phyloP scores from a whole-genome alignment of 2,888 invertebrate species.

The Hirtodrosophila alboralis region DNA sequence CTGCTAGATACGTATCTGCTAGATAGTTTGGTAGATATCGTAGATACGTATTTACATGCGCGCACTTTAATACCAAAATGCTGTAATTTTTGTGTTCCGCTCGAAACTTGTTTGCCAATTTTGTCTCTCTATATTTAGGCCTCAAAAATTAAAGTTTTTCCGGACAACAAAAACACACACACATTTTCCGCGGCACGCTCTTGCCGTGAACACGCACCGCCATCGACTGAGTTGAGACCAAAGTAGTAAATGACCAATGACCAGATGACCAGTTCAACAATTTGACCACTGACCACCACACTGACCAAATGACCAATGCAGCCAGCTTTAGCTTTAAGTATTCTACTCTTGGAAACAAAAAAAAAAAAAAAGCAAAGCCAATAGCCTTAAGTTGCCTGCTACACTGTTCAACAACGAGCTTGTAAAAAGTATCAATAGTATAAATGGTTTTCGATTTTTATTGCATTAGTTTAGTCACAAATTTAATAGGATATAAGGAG shows the following conservation, averaged over 20 bases:
- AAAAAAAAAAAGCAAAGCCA: no score
- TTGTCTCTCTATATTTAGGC: slow-evolving; percentile 46
- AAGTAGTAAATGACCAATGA: slow-evolving; percentile 19
- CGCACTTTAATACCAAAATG: no score
- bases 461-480: no score
- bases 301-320: slow-evolving; percentile 53
- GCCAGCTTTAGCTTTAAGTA: slow-evolving; percentile 20
- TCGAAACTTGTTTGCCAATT: slow-evolving; percentile 67
- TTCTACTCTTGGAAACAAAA: slow-evolving; percentile 45
- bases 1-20: slow-evolving; percentile 12
- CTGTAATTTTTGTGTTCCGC: slow-evolving; percentile 45
- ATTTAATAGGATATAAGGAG: no score
- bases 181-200: slow-evolving; percentile 50
- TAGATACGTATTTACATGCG: background rate
- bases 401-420: slow-evolving; percentile 46
- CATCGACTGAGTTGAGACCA: slow-evolving; percentile 21
- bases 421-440: no score
- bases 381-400: slow-evolving; percentile 5
- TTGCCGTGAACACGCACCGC: slow-evolving; percentile 49
- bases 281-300: slow-evolving; percentile 14
- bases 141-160: slow-evolving; percentile 28
- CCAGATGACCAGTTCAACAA: slow-evolving; percentile 12
- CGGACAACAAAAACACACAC: slow-evolving; percentile 20
- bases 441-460: no score
- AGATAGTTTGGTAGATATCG: no score